Conservation (phyloP, 2,888 invertebrate species). For the Alsophila aescularia region DNA sequence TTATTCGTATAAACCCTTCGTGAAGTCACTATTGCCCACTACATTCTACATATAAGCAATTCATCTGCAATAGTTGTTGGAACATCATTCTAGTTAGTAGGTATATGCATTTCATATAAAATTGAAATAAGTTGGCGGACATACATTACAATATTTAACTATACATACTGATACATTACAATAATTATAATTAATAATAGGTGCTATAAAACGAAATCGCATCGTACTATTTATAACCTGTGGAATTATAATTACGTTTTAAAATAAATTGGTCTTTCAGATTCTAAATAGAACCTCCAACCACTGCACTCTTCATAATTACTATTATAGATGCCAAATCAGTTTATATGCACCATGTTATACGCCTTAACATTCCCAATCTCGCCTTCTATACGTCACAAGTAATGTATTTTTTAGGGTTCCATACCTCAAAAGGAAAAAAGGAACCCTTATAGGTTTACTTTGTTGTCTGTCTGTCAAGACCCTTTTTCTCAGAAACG, state of each 20-base stretch:
- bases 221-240: slow-evolving; percentile 8
- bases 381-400: neutral
- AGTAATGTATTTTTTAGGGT: no score
- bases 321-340: slow-evolving; percentile 3
- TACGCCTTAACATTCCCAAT: slow-evolving; percentile 1
- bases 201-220: slow-evolving; percentile 9
- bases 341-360: neutral
- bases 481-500: no score
- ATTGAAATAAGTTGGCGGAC: slow-evolving; percentile 15
- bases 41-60: neutral
- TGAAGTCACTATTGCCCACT: slow-evolving; percentile 8
- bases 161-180: slow-evolving; percentile 13
- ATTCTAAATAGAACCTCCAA: slow-evolving; percentile 1
- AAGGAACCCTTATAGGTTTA: no score
- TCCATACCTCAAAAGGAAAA: no score
- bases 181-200: slow-evolving; percentile 8
- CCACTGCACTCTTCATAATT: slow-evolving; percentile 1
- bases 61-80: slow-evolving; percentile 5
- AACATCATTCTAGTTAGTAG: slow-evolving; percentile 5
- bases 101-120: slow-evolving; percentile 1
- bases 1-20: slow-evolving; percentile 7
- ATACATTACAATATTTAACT: slow-evolving; percentile 12
- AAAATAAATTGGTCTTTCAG: slow-evolving; percentile 12
- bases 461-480: no score
- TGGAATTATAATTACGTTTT: slow-evolving; percentile 7